Conservation (phyloP, 2,113 vertebrate species). For the Sinocyclocheilus anophthalmus region DNA sequence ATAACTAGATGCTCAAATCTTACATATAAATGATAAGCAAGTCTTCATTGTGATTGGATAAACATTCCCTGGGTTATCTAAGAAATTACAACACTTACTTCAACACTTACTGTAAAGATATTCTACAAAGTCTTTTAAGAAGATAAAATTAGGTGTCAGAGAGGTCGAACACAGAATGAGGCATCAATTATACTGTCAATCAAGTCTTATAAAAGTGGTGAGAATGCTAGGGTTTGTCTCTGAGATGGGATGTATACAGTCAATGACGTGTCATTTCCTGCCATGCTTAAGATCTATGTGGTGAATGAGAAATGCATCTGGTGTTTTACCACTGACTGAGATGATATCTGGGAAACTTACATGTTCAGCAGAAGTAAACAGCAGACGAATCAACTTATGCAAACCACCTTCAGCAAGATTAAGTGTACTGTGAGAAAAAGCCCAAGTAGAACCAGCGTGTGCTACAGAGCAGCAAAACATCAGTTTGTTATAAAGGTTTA, state of each 20-base stretch:
- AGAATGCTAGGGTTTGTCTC: background rate
- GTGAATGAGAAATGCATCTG: background rate
- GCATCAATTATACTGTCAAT: background rate
- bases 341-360: background rate
- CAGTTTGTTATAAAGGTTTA: background rate
- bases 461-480: background rate
- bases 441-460: background rate
- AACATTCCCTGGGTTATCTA: background rate
- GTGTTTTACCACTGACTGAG: slow-evolving; percentile 6
- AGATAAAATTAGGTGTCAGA: background rate
- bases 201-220: background rate
- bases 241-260: background rate
- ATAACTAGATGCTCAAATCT: background rate
- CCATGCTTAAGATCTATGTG: background rate
- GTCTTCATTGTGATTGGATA: background rate
- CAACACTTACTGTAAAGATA: background rate
- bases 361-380: slow-evolving; percentile 3
- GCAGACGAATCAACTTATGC: slow-evolving; percentile 17
- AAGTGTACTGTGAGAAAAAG: background rate
- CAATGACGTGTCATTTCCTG: slow-evolving; percentile 22
- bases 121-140: background rate
- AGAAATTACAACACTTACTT: background rate
- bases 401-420: background rate
- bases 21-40: too few relatives aligned
- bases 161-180: background rate